Evolutionary conservation across 2,888 invertebrate species (phyloP).

Genomic region (Disparrhopalites patrizii): DNA sequence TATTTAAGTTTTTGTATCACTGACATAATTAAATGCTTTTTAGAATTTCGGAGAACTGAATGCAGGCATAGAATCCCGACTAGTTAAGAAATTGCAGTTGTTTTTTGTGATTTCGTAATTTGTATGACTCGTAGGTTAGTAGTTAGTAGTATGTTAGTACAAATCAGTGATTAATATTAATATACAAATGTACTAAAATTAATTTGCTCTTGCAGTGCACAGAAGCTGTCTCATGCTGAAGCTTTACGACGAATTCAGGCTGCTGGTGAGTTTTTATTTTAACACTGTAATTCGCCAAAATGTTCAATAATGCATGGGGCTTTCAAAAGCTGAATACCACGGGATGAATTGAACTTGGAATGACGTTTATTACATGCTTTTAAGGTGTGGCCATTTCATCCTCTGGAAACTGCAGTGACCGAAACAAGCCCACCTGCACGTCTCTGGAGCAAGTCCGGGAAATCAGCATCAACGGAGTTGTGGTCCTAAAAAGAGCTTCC

Average conservation of each 20-base stretch:
- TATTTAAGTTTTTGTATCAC: too few species aligned
- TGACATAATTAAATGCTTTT: too few species aligned
- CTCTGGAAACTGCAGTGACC: slow-evolving; percentile 40
- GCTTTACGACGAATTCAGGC: slow-evolving; percentile 26
- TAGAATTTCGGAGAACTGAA: too few species aligned
- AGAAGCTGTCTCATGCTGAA: slow-evolving; percentile 28
- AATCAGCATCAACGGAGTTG: slow-evolving; percentile 33
- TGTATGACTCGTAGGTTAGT: too few species aligned
- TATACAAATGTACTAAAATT: not conserved
- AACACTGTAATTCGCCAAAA: not conserved
- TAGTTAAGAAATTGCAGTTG: too few species aligned
- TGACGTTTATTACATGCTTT: slow-evolving; percentile 1
- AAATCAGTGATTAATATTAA: too few species aligned
- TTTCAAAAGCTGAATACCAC: not conserved
- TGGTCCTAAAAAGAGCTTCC: slow-evolving; percentile 35
- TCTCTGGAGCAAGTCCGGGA: slow-evolving; percentile 36
- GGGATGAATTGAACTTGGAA: too few species aligned
- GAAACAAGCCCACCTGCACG: slow-evolving; percentile 40
- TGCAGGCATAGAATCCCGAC: too few species aligned
- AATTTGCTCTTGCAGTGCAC: slow-evolving; percentile 12
- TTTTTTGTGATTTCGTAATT: too few species aligned
- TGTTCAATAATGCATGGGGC: not conserved
- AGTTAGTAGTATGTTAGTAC: too few species aligned
- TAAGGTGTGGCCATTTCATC: slow-evolving; percentile 38
- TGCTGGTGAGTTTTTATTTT: slow-evolving; percentile 24